Percentiles rank a stretch among this genome's conserved stretches.
These are phyloP conservation scores for Leuciscus waleckii DNA, from an alignment of 2,797 vertebrate genomes.

Conservation along the genomic window DNA sequence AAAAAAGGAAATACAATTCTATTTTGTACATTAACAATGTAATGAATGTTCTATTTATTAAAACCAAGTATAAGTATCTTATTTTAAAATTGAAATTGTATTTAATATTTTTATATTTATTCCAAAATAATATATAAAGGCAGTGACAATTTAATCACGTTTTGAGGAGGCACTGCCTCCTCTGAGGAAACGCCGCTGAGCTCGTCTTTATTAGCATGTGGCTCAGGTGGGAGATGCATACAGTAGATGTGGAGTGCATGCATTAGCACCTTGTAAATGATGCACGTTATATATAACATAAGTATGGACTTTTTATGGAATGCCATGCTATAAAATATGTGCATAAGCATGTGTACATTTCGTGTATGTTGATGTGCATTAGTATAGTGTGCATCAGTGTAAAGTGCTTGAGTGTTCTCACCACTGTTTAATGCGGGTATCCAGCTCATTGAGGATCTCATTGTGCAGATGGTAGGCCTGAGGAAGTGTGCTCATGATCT, in stretches of 20 bases:
- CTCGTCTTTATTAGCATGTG: background rate
- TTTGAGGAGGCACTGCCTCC: background rate
- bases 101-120: too few relatives aligned
- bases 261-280: constrained; percentile 27
- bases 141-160: background rate
- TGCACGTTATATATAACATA: background rate
- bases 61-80: too few relatives aligned
- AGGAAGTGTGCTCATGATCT: constrained; percentile 85
- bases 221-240: background rate
- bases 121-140: too few relatives aligned
- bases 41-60: too few relatives aligned
- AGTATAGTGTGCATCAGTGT: background rate
- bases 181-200: background rate
- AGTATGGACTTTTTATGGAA: background rate
- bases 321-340: constrained; percentile 12
- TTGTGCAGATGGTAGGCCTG: constrained; percentile 87
- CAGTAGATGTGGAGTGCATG: constrained; percentile 2
- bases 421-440: constrained; percentile 87
- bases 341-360: background rate
- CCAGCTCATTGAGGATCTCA: constrained; percentile 86
- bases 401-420: constrained; percentile 65
- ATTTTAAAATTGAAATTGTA: too few relatives aligned
- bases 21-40: background rate
- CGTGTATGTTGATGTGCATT: background rate
- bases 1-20: background rate